These are phyloP conservation scores for Cheiracanthium punctorium DNA, from an alignment of 2,888 invertebrate genomes.

Conservation along the genomic window DNA sequence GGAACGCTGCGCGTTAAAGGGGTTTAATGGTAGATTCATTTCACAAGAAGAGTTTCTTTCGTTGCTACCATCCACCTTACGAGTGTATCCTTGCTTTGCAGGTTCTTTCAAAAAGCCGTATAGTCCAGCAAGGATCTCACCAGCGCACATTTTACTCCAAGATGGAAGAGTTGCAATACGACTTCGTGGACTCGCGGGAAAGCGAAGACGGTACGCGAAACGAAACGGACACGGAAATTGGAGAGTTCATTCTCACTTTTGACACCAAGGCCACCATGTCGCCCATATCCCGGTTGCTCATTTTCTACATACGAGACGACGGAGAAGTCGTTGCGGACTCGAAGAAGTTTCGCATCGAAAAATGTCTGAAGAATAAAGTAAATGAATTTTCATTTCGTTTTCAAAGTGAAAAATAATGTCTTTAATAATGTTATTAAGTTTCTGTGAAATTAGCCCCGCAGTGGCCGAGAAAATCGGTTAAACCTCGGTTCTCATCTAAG, in stretches of 20 bases:
- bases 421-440: too few species aligned
- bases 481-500: too few species aligned
- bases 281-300: constrained; percentile 75
- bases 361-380: constrained; percentile 81
- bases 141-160: constrained; percentile 38
- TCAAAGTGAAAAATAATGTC: too few species aligned
- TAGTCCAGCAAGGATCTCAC: constrained; percentile 60
- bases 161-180: constrained; percentile 8
- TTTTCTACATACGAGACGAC: constrained; percentile 80
- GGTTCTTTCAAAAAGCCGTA: constrained; percentile 60
- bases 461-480: too few species aligned
- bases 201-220: neutral
- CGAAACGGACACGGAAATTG: neutral
- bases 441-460: too few species aligned
- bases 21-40: too few species aligned
- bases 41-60: too few species aligned
- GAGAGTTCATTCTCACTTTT: constrained; percentile 53
- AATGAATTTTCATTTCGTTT: neutral
- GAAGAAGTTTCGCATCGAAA: constrained; percentile 79
- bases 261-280: constrained; percentile 40
- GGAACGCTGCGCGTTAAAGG: too few species aligned
- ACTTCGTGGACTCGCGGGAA: neutral
- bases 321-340: constrained; percentile 80
- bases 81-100: too few species aligned
- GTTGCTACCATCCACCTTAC: too few species aligned